phyloP scores from a whole-genome alignment of 1,140 invertebrate genomes.

The Holcopasites calliopsidis region DNA sequence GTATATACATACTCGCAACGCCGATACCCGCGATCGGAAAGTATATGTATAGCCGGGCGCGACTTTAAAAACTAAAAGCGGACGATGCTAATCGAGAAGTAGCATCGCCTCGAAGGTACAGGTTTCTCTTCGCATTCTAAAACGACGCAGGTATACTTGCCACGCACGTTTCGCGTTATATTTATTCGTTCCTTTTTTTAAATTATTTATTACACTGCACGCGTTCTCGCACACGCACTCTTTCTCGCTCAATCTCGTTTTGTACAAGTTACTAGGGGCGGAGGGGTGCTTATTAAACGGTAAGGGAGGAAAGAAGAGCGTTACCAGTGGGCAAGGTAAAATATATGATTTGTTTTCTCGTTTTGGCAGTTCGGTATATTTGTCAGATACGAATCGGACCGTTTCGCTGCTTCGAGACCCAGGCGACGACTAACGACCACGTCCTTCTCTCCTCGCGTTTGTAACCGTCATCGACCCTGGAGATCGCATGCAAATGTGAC shows the following conservation, averaged over 20 bases:
- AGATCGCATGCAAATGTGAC: slow-evolving; percentile 37
- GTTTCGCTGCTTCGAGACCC: slow-evolving; percentile 51
- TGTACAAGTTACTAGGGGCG: slow-evolving; percentile 52
- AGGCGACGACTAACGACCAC: slow-evolving; percentile 40
- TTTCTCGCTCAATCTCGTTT: slow-evolving; percentile 34
- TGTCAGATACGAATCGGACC: slow-evolving; percentile 55
- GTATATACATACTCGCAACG: slow-evolving; percentile 43
- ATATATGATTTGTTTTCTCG: too few species aligned
- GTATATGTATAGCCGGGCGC: slow-evolving; percentile 34
- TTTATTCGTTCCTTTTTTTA: background rate
- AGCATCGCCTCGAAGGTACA: slow-evolving; percentile 60
- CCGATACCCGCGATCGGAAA: slow-evolving; percentile 34
- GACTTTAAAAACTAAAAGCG: slow-evolving; percentile 37
- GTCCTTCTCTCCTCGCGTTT: background rate
- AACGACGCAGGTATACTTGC: slow-evolving; percentile 29
- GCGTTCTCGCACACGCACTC: background rate
- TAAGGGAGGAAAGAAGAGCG: slow-evolving; percentile 48
- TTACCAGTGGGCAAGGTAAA: slow-evolving; percentile 27
- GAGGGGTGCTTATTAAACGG: slow-evolving; percentile 39
- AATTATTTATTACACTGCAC: background rate
- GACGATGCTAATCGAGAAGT: background rate
- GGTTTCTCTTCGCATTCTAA: slow-evolving; percentile 50
- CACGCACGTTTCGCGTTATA: background rate
- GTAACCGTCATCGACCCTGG: slow-evolving; percentile 4
- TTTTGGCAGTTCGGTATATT: slow-evolving; percentile 62